phyloP scores from a whole-genome alignment of 2,888 invertebrate species.

The Sisyra nigra region DNA sequence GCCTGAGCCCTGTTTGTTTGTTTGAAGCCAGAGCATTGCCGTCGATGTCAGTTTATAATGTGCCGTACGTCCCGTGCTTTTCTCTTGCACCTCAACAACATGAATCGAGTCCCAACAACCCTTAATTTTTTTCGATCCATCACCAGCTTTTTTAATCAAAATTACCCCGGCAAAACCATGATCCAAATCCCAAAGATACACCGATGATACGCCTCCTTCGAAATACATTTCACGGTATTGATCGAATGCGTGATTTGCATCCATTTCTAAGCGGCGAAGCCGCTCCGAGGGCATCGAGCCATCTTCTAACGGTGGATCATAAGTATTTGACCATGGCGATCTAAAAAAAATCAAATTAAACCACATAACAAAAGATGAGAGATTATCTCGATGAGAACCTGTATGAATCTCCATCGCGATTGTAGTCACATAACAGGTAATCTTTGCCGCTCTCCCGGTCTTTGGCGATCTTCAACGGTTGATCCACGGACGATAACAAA shows the following conservation, averaged over 20 bases:
- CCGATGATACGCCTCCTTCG: slow-evolving; percentile 98
- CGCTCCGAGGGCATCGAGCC: slow-evolving; percentile 97
- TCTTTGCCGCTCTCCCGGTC: slow-evolving; percentile 93
- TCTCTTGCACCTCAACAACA: slow-evolving; percentile 96
- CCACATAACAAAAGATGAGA: not conserved
- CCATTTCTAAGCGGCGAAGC: slow-evolving; percentile 86
- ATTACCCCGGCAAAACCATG: slow-evolving; percentile 98
- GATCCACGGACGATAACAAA: slow-evolving; percentile 91
- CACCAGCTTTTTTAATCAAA: slow-evolving; percentile 96
- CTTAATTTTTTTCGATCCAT: slow-evolving; percentile 87
- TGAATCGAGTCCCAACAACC: slow-evolving; percentile 99
- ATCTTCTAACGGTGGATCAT: slow-evolving; percentile 95
- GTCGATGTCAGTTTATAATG: slow-evolving; percentile 99
- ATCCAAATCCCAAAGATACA: slow-evolving; percentile 98
- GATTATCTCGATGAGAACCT: no score
- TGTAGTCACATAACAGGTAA: slow-evolving; percentile 96
- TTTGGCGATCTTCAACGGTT: slow-evolving; percentile 92
- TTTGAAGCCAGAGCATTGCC: slow-evolving; percentile 98
- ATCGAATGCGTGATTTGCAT: slow-evolving; percentile 97
- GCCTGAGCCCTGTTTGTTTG: slow-evolving; percentile 89
- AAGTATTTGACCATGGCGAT: slow-evolving; percentile 98
- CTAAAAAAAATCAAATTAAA: slow-evolving; percentile 25
- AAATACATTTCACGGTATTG: slow-evolving; percentile 99
- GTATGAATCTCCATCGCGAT: slow-evolving; percentile 97
- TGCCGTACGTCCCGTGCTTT: slow-evolving; percentile 82